A percentile compares a stretch with the other conserved stretches of the same genome.
Evolutionary conservation across 2,797 vertebrate genomes (phyloP).

Genomic region (Tapera naevia): DNA sequence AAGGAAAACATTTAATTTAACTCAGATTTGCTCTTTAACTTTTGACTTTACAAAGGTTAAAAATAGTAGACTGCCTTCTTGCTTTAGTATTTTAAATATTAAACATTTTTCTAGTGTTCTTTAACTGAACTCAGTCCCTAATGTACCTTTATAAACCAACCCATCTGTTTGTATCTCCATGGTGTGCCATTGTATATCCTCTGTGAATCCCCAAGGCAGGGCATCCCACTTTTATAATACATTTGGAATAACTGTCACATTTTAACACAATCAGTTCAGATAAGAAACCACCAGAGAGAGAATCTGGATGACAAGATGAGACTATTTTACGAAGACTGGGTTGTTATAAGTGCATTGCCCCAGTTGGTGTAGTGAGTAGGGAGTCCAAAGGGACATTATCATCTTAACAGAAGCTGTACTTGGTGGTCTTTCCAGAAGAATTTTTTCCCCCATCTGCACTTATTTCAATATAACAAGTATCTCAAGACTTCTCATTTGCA

Average conservation of each 20-base stretch:
- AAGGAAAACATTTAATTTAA: background rate
- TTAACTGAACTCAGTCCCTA: background rate
- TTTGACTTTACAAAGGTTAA: background rate
- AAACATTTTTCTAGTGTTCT: background rate
- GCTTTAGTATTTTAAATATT: background rate
- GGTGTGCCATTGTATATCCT: background rate
- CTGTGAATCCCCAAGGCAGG: background rate
- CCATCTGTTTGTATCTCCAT: background rate
- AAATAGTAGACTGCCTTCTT: background rate
- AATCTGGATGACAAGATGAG: background rate
- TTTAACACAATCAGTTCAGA: background rate
- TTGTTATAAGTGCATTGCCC: background rate
- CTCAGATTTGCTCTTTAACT: background rate
- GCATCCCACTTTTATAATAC: background rate
- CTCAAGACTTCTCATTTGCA: background rate
- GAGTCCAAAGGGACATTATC: background rate
- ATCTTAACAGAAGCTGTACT: background rate
- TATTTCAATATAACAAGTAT: background rate
- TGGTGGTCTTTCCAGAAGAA: background rate
- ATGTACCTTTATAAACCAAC: background rate
- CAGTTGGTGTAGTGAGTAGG: fast-evolving
- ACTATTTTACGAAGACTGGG: background rate
- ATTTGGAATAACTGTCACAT: background rate
- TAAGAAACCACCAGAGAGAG: background rate
- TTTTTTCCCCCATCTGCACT: background rate